These are phyloP conservation scores for Eristalinus aeneus DNA, from an alignment of 2,888 invertebrate species.

Conservation along the genomic window DNA sequence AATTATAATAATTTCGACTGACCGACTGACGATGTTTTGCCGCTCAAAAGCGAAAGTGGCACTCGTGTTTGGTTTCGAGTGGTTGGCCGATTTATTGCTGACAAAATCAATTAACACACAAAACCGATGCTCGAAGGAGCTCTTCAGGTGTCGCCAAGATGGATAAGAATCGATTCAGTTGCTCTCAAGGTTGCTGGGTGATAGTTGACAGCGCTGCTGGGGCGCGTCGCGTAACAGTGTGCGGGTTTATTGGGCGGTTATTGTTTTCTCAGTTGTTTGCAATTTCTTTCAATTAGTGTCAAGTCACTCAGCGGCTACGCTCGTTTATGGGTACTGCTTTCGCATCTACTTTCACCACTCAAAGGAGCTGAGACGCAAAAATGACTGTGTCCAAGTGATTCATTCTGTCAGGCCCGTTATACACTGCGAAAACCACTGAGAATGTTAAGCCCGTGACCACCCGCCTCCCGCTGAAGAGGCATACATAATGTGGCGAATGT, in stretches of 20 bases:
- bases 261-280: constrained; percentile 1
- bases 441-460: not conserved
- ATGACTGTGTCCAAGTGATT: constrained; percentile 7
- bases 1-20: constrained; percentile 24
- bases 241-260: constrained; percentile 27
- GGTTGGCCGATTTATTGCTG: not conserved
- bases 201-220: constrained; percentile 8
- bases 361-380: not conserved
- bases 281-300: constrained; percentile 5
- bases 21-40: not conserved
- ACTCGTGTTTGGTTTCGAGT: not conserved
- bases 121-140: constrained; percentile 20
- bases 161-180: not conserved
- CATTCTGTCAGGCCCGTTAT: not conserved
- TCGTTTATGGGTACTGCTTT: not conserved
- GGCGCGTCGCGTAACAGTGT: not conserved
- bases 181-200: constrained; percentile 41
- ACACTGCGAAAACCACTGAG: not conserved
- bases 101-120: constrained; percentile 35
- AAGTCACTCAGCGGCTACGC: not conserved
- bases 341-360: constrained; percentile 22
- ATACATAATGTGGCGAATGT: not conserved
- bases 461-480: not conserved
- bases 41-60: constrained; percentile 49
- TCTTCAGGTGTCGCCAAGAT: not conserved